These are phyloP conservation scores for Melangyna quadrimaculata DNA, from an alignment of 2,888 invertebrate species.

Conservation along the genomic window DNA sequence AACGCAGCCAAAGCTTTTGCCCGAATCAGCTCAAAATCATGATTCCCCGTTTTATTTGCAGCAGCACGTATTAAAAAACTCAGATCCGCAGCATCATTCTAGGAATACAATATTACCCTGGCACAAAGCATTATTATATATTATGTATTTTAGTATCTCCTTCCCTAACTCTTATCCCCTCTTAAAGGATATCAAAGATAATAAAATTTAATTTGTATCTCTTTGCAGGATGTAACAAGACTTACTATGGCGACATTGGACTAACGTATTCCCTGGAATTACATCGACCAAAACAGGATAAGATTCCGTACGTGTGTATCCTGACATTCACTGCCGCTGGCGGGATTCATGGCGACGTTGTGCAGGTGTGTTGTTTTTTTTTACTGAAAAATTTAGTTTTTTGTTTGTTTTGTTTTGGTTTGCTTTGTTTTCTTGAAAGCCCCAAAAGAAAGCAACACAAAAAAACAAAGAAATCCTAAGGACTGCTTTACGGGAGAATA, in stretches of 20 bases:
- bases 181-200: conserved; percentile 39
- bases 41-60: background rate
- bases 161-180: background rate
- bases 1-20: conserved; percentile 9
- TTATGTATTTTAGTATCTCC: background rate
- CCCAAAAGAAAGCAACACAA: background rate
- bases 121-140: background rate
- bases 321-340: conserved; percentile 93
- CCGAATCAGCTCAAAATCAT: conserved; percentile 9
- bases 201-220: conserved; percentile 65
- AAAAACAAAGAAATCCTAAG: conserved; percentile 22
- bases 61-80: background rate
- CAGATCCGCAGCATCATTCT: background rate
- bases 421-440: background rate
- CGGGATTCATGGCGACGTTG: conserved; percentile 90
- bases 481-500: background rate
- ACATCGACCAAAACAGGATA: conserved; percentile 91
- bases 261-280: conserved; percentile 92
- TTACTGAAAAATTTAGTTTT: conserved; percentile 42
- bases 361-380: conserved; percentile 85
- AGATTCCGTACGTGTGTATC: conserved; percentile 93
- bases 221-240: conserved; percentile 87
- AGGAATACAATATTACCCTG: background rate
- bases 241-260: conserved; percentile 94
- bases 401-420: background rate